Evolutionary conservation across 2,113 vertebrate species (phyloP), one percentile per base, ranked within the genome.

Genomic region (Coturnix japonica): DNA sequence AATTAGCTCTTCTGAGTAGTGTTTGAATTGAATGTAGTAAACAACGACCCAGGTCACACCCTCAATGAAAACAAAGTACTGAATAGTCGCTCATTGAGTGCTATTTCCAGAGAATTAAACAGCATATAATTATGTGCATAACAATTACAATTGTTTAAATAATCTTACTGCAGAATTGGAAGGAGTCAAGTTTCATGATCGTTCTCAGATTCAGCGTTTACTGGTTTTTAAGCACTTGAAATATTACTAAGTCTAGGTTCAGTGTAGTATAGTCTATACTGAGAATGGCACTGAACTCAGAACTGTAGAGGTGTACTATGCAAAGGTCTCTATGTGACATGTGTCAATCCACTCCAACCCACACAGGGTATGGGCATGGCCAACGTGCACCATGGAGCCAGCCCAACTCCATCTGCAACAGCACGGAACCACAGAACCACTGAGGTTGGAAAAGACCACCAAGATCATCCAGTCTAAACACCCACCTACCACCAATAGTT

Each of bases 21-120:
- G 41, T 46, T 51, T 66, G 31, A 90, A 85, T 28, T 59, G 12
- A 13, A 53, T 7, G 35, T 17, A 61, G 31, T 66, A 86, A 88
- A 91, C 61, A 94, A 81, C 71, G 39, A 80, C 31, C 46, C 53
- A 81, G n/a, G 77, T 10, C 61, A 83, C 91, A 88, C 73, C 80
- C 57, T 39, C 18, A 83, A 56, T 63, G 47, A 74, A 90, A 88
- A 66, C 35, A 39, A 85, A 80, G 51, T 25, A 56, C 57, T 77
- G 56, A 90, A 71, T 31, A 88, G 65, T 8, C 64, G 33, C n/a
- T 90, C 80, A 80, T 79, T n/a, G 69, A 95, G 30, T 47, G 49
- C 47, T 53, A 54, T 90, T 95, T 88, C 80, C 73, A 91, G 41
- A 88, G 56, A 95, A 95, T 63, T 64, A 41, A 82, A 86, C 28